A percentile compares a stretch with the other conserved stretches of the same genome.
Conservation (phyloP, 2,888 invertebrate species). For the Dendrolimus houi region DNA sequence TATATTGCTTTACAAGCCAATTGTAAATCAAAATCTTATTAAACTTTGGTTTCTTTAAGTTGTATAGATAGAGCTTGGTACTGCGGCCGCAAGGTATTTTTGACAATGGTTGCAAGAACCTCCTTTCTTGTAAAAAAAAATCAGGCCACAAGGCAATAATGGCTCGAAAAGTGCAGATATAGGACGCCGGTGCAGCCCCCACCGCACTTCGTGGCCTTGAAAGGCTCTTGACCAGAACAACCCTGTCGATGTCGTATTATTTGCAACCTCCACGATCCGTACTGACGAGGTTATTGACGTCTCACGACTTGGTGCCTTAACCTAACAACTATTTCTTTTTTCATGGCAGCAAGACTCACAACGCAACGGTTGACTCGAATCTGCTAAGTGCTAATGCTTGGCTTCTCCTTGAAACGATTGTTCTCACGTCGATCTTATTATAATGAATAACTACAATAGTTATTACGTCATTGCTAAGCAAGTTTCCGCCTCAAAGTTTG, state of each 20-base stretch:
- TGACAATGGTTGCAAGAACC: background rate
- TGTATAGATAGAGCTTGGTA: too few species aligned
- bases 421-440: slow-evolving; percentile 69
- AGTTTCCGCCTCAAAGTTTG: slow-evolving; percentile 71
- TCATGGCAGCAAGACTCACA: slow-evolving; percentile 45
- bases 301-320: slow-evolving; percentile 40
- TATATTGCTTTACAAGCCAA: slow-evolving; percentile 7
- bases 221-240: slow-evolving; percentile 76
- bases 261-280: slow-evolving; percentile 74
- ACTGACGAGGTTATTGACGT: slow-evolving; percentile 73
- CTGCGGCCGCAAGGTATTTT: too few species aligned
- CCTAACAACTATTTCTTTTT: slow-evolving; percentile 42
- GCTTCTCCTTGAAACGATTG: slow-evolving; percentile 62
- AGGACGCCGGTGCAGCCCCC: slow-evolving; percentile 62
- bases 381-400: slow-evolving; percentile 42
- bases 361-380: slow-evolving; percentile 27
- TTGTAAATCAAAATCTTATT: background rate
- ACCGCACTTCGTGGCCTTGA: slow-evolving; percentile 73
- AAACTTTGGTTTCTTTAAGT: background rate
- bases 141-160: slow-evolving; percentile 50
- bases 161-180: slow-evolving; percentile 55
- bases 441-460: slow-evolving; percentile 69
- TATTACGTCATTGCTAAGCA: slow-evolving; percentile 69
- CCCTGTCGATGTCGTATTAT: slow-evolving; percentile 70
- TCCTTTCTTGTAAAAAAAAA: background rate